These are phyloP conservation scores for Brachynemurus nebulosus DNA, from an alignment of 2,888 invertebrate species.

Conservation along the genomic window DNA sequence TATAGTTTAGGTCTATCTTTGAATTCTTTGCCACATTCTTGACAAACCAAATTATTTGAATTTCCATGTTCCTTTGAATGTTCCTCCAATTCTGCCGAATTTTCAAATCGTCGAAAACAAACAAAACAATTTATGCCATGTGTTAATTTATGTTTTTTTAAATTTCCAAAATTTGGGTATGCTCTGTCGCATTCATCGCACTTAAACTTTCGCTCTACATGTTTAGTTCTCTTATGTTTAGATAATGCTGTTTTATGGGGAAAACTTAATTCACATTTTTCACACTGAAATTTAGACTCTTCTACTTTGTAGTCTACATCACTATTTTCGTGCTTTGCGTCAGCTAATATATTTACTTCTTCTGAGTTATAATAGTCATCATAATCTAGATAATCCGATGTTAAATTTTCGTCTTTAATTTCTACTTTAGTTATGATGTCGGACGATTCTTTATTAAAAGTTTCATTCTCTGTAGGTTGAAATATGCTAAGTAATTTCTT, in stretches of 20 bases:
- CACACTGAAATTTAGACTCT: background rate
- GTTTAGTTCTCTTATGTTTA: background rate
- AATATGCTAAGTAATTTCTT: background rate
- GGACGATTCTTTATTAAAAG: background rate
- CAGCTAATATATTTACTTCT: background rate
- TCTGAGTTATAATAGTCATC: background rate
- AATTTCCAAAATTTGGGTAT: background rate
- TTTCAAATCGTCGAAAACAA: conserved; percentile 3
- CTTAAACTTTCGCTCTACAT: background rate
- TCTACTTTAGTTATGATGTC: background rate
- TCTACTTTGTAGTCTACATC: background rate
- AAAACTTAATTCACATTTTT: background rate
- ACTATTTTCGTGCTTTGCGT: background rate
- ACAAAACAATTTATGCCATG: conserved; percentile 4
- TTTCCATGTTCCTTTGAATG: conserved; percentile 17
- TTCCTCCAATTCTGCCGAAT: conserved; percentile 8
- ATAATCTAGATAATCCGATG: background rate
- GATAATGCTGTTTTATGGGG: background rate
- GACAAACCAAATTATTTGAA: conserved; percentile 18
- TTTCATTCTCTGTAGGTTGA: background rate
- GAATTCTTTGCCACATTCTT: conserved; percentile 19
- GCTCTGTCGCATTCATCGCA: conserved; percentile 3
- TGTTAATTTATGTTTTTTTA: conserved; percentile 4
- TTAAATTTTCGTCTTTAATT: background rate
- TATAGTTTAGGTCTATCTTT: conserved; percentile 19